Base-by-base conservation (phyloP, 2,888 invertebrate species). In the Tortricodes alternella region DNA sequence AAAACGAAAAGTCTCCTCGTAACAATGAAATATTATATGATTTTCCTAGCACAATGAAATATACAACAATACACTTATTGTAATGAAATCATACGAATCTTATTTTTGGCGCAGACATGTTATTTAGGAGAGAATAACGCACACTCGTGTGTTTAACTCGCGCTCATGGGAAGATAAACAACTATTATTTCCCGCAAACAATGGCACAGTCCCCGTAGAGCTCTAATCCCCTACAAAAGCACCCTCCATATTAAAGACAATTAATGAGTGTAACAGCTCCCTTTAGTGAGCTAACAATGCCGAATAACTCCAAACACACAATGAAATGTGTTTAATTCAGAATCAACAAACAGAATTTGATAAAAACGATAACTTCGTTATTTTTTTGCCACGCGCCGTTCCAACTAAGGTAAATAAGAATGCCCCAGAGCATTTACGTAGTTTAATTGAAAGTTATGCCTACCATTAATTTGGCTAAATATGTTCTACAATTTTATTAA, bases 211-310 rank as follows among this genome's bases (percentile, higher is more conserved):
- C 85, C 83, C 84, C 67, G 62, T 66, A 65, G 75, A 66, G 71
- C 66, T 68, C 66, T 76, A 76, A 79, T 78, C 79, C 83, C 80
- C 76, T 75, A 57, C 53, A 44, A 57, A 49, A 57, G 62, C 76
- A 70, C 85, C 83, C 78, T 80, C 69, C 73, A 74, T 76, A 82
- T 86, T 84, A 83, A 78, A 75, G 70, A 85, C 86, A 85, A 85
- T 88, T 85, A 89, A 89, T 89, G 88, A 81, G 71, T 83, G 83
- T 84, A 79, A 79, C 78, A 80, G 80, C 76, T 73, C 84, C 85
- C 84, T 84, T 83, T 76, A 78, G 77, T 71, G 73, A 82, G 76
- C 81, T 78, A 83, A 83, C 83, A 80, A 81, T 82, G 76, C 80
- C 70, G 73, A 78, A 83, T 86, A 86, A 83, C 80, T 83, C 73